phyloP scores from a whole-genome alignment of 1,140 invertebrate species.

The Spodoptera frugiperda region DNA sequence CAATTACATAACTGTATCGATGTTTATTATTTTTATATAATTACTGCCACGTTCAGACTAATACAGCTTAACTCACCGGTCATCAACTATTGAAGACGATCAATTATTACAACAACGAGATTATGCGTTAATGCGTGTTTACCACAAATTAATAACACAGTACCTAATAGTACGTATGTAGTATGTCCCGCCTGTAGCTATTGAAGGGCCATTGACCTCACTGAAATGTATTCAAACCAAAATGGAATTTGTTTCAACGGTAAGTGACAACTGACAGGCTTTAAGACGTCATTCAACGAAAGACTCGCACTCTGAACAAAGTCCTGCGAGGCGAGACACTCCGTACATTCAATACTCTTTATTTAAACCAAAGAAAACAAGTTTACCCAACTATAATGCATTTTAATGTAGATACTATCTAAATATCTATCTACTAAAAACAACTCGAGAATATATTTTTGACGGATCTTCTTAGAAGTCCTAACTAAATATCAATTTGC shows the following conservation, averaged over 20 bases:
- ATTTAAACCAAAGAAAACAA: too few species aligned
- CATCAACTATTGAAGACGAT: conserved; percentile 25
- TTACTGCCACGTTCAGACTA: neutral
- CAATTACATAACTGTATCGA: too few species aligned
- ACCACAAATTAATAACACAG: conserved; percentile 13
- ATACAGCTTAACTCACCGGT: neutral
- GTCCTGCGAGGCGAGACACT: too few species aligned
- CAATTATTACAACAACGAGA: conserved; percentile 2
- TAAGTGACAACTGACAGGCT: conserved; percentile 4
- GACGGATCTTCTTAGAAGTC: conserved; percentile 26
- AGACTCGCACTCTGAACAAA: neutral
- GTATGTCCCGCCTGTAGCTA: too few species aligned
- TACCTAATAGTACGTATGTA: neutral
- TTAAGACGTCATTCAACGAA: neutral
- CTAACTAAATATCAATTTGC: conserved; percentile 42
- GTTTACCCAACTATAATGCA: conserved; percentile 7
- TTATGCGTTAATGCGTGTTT: conserved; percentile 11
- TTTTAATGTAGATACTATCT: conserved; percentile 6
- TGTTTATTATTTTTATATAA: too few species aligned
- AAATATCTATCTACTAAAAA: conserved; percentile 23
- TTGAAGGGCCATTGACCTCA: conserved; percentile 8
- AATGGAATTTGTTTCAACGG: conserved; percentile 7
- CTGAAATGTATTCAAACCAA: neutral
- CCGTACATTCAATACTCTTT: too few species aligned
- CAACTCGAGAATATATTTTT: conserved; percentile 12